Conservation (phyloP, 2,888 invertebrate genomes). For the Athalia circularis region DNA sequence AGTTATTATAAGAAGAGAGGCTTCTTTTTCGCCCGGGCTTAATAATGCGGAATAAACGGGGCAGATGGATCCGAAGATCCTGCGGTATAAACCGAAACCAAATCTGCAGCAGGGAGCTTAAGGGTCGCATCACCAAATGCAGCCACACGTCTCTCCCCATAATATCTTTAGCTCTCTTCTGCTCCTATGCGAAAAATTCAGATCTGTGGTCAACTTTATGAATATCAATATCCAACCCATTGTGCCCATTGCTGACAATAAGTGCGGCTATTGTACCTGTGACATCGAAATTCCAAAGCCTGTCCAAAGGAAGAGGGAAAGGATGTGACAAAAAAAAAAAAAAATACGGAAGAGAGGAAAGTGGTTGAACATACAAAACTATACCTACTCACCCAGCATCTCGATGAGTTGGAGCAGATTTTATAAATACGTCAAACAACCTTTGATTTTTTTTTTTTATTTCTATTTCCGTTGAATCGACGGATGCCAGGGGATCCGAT, state of each 20-base stretch:
- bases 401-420: no score
- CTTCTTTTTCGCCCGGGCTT: neutral
- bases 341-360: no score
- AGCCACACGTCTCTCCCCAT: conserved; percentile 1
- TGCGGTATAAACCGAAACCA: neutral
- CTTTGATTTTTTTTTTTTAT: neutral
- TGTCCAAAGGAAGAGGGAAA: no score
- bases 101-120: conserved; percentile 1
- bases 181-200: neutral
- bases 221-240: conserved; percentile 17
- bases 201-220: neutral
- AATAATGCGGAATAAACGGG: conserved; percentile 43
- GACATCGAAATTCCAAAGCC: neutral
- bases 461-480: neutral
- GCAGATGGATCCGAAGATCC: conserved; percentile 32
- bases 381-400: no score
- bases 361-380: no score
- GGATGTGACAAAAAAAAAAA: no score
- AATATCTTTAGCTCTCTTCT: neutral
- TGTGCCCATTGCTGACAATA: neutral
- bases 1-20: conserved; percentile 4
- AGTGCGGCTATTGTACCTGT: neutral
- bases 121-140: neutral
- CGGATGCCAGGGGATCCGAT: neutral
- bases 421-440: neutral